Conservation (phyloP, 2,888 invertebrate genomes). For the Noctua fimbriata region DNA sequence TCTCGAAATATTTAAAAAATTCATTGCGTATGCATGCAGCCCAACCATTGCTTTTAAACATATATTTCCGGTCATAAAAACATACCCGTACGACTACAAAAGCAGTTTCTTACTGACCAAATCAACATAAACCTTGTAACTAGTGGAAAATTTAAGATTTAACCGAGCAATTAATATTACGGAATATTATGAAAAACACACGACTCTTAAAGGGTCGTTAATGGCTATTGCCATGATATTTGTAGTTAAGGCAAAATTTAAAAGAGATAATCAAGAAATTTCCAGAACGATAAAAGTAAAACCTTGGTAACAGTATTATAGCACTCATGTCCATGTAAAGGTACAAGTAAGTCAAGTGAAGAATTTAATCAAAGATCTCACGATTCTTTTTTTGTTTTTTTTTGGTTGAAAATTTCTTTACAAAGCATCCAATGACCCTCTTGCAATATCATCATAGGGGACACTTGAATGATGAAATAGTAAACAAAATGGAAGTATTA, state of each 20-base stretch:
- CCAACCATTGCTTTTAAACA: constrained; percentile 32
- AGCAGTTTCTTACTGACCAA: constrained; percentile 44
- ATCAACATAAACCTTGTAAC: constrained; percentile 57
- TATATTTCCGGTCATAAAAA: constrained; percentile 57
- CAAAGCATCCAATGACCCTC: not conserved
- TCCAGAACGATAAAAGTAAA: not conserved
- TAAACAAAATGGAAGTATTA: constrained; percentile 11
- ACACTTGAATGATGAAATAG: not conserved
- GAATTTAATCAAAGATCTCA: constrained; percentile 15
- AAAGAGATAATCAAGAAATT: not conserved
- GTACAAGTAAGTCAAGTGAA: not conserved
- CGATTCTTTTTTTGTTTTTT: constrained; percentile 14
- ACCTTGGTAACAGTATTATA: not conserved
- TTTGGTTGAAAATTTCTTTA: not conserved
- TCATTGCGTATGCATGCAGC: constrained; percentile 41
- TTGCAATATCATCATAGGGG: not conserved
- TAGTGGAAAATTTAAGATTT: constrained; percentile 45
- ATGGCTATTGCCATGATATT: not conserved
- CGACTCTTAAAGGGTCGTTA: not conserved
- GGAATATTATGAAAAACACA: constrained; percentile 19
- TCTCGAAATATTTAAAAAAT: constrained; percentile 23
- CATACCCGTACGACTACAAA: constrained; percentile 44
- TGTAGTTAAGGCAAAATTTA: not conserved
- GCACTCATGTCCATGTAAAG: constrained; percentile 3
- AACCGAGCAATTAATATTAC: constrained; percentile 34